Evolutionary conservation across 2,888 invertebrate species (phyloP).

Genomic region (Pyrochroa serraticornis): DNA sequence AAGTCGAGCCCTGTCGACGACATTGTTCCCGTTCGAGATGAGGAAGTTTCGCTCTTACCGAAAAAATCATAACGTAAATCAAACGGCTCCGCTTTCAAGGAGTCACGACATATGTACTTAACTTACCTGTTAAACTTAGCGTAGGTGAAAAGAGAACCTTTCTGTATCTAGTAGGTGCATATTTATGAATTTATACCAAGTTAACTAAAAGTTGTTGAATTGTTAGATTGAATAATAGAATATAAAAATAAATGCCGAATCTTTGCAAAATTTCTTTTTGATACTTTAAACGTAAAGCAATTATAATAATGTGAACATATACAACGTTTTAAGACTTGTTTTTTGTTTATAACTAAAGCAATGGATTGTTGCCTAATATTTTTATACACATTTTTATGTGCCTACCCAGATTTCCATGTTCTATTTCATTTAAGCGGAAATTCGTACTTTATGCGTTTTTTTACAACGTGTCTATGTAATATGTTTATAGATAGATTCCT

Average conservation of each 20-base stretch:
- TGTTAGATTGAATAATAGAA: slow-evolving; percentile 14
- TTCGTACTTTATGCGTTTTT: too few species aligned
- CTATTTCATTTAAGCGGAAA: too few species aligned
- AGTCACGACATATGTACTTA: slow-evolving; percentile 23
- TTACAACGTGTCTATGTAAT: too few species aligned
- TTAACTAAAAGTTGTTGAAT: slow-evolving; percentile 18
- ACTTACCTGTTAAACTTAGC: slow-evolving; percentile 14
- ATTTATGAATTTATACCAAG: slow-evolving; percentile 20
- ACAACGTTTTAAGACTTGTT: slow-evolving; percentile 3
- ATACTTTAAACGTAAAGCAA: slow-evolving; percentile 3
- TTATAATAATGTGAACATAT: background rate
- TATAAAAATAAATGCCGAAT: slow-evolving; percentile 11
- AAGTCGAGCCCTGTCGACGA: slow-evolving; percentile 46
- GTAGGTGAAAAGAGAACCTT: slow-evolving; percentile 16
- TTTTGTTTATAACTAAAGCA: background rate
- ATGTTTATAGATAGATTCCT: too few species aligned
- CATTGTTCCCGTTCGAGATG: slow-evolving; percentile 41
- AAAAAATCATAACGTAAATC: slow-evolving; percentile 52
- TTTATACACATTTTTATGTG: slow-evolving; percentile 20
- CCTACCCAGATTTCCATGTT: too few species aligned
- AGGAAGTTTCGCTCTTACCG: slow-evolving; percentile 52
- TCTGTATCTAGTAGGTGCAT: slow-evolving; percentile 23
- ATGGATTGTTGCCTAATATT: slow-evolving; percentile 22
- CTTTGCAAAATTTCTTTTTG: slow-evolving; percentile 11
- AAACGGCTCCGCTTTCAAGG: slow-evolving; percentile 24